phyloP scores from a whole-genome alignment of 2,797 vertebrate species.

The Arrhamphus sclerolepis region DNA sequence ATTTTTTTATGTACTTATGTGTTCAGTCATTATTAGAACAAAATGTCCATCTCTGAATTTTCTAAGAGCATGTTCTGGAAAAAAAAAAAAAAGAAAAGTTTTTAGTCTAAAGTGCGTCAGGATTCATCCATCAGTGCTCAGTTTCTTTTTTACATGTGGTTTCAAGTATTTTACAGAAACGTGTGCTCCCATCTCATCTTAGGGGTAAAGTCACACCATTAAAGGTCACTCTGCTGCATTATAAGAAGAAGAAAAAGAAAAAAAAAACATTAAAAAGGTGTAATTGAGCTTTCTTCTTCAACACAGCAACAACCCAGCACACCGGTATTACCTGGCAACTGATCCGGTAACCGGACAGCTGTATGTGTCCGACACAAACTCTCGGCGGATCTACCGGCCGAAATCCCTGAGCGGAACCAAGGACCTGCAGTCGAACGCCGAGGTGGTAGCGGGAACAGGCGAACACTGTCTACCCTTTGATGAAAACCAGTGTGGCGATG shows the following conservation, averaged over 20 bases:
- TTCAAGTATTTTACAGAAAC: conserved; percentile 20
- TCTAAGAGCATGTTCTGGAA: conserved; percentile 1
- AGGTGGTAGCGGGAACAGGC: conserved; percentile 93
- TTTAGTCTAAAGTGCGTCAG: conserved; percentile 3
- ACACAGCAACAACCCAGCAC: conserved; percentile 96
- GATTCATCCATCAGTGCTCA: conserved; percentile 19
- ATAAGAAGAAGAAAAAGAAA: not conserved
- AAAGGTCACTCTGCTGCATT: not conserved
- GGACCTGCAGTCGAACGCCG: conserved; percentile 91
- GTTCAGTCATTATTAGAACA: not conserved
- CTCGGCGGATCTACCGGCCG: conserved; percentile 92
- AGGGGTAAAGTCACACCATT: conserved; percentile 9
- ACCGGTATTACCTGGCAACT: conserved; percentile 95
- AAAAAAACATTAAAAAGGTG: not conserved
- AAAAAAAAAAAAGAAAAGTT: not conserved
- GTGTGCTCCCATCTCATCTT: conserved; percentile 21
- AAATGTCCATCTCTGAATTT: not conserved
- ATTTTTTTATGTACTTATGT: not conserved
- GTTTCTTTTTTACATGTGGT: conserved; percentile 12
- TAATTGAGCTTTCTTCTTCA: conserved; percentile 40
- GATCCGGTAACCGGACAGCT: conserved; percentile 93
- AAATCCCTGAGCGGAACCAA: conserved; percentile 85
- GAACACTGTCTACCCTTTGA: conserved; percentile 98
- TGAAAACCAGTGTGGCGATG: conserved; percentile 95
- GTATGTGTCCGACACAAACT: conserved; percentile 97